Conservation (phyloP, 2,113 vertebrate species). For the Xyliphius kryptos region DNA sequence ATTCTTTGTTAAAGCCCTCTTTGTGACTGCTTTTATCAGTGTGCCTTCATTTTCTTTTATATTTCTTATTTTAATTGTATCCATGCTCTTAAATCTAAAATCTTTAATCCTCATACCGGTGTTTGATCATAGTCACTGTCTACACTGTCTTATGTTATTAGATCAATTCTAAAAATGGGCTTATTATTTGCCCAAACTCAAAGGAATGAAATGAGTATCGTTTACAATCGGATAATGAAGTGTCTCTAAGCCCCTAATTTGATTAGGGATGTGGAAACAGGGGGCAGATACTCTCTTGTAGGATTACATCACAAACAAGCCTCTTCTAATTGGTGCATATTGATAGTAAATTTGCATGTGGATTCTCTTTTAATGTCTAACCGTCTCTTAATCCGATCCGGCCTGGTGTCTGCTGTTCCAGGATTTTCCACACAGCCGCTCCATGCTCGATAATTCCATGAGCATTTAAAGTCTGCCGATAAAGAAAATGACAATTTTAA, state of each 20-base stretch:
- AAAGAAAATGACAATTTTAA: conserved; percentile 59
- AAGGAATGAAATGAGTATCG: conserved; percentile 68
- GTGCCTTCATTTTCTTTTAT: not conserved
- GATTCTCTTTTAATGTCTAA: conserved; percentile 84
- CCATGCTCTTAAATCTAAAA: conserved; percentile 4
- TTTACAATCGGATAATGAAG: conserved; percentile 80
- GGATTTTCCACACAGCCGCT: conserved; percentile 59
- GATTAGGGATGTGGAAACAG: conserved; percentile 85
- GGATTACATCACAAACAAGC: conserved; percentile 68
- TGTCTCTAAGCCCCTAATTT: conserved; percentile 94
- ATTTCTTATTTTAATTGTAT: not conserved
- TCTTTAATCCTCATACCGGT: conserved; percentile 8
- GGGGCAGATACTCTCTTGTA: conserved; percentile 77
- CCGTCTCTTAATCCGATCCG: conserved; percentile 79
- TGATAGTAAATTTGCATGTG: conserved; percentile 83
- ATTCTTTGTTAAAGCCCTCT: too few relatives aligned
- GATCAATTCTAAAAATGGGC: conserved; percentile 67
- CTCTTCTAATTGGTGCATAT: conserved; percentile 68
- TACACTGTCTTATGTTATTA: conserved; percentile 40
- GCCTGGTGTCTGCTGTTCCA: conserved; percentile 74
- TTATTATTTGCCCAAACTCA: conserved; percentile 87
- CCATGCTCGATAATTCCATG: conserved; percentile 74
- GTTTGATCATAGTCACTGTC: conserved; percentile 34
- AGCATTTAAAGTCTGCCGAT: conserved; percentile 62
- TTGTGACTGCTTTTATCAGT: not conserved